These are phyloP conservation scores for Onchidella celtica DNA, from an alignment of 2,888 invertebrate genomes.

Conservation along the genomic window DNA sequence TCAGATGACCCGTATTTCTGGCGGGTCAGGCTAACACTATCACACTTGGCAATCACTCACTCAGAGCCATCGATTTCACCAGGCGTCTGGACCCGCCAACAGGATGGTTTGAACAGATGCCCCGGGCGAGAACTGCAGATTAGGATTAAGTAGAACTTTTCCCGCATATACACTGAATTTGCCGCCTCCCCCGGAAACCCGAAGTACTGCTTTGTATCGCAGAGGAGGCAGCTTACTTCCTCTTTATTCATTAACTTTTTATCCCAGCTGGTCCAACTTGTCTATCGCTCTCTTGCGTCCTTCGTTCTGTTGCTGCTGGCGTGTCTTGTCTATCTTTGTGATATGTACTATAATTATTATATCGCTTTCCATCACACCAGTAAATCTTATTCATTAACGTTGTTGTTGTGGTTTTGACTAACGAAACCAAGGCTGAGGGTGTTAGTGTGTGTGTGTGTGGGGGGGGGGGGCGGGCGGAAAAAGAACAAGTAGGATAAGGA, in stretches of 20 bases:
- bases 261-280: neutral
- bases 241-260: neutral
- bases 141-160: neutral
- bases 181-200: no score
- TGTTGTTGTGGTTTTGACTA: no score
- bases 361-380: no score
- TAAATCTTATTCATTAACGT: no score
- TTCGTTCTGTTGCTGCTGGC: neutral
- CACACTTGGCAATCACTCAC: constrained; percentile 24
- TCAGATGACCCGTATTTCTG: neutral
- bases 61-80: constrained; percentile 17
- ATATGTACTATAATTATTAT: no score
- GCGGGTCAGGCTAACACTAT: constrained; percentile 24
- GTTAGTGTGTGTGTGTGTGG: no score
- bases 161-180: neutral
- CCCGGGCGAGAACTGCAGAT: constrained; percentile 6
- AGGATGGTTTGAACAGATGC: neutral
- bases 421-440: no score
- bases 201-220: no score
- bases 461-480: neutral
- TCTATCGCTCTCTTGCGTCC: neutral
- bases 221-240: neutral
- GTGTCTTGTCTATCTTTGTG: no score
- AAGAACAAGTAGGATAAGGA: neutral
- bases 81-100: constrained; percentile 11